Conservation (phyloP, 2,113 vertebrate species). For the Pangasianodon hypophthalmus region DNA sequence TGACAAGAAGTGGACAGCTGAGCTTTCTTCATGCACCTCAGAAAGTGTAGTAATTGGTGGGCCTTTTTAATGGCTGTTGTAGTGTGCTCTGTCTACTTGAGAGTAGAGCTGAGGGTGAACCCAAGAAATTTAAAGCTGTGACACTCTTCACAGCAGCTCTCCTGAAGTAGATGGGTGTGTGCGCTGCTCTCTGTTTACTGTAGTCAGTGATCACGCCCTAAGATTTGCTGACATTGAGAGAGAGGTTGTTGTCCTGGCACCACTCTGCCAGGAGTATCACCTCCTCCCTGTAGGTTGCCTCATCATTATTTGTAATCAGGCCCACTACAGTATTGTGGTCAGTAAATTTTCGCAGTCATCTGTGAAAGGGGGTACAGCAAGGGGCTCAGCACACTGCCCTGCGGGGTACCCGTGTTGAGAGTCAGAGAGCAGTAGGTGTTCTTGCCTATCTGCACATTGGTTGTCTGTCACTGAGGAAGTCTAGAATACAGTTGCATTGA, state of each 20-base stretch:
- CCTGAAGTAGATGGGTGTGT: neutral
- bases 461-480: too few relatives aligned
- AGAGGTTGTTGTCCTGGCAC: neutral
- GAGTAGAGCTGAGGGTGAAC: neutral
- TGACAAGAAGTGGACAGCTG: neutral
- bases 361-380: neutral
- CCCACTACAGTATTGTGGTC: neutral
- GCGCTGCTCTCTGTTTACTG: neutral
- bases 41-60: neutral
- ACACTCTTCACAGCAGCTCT: neutral
- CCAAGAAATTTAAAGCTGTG: neutral
- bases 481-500: too few relatives aligned
- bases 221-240: neutral
- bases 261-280: neutral
- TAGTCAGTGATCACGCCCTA: neutral
- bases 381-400: neutral
- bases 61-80: neutral
- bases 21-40: neutral
- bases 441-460: neutral
- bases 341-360: neutral
- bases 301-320: neutral
- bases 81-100: neutral
- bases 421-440: neutral
- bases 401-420: neutral
- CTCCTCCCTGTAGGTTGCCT: neutral